Conservation (phyloP, 2,797 vertebrate species). For the Knipowitschia caucasica region DNA sequence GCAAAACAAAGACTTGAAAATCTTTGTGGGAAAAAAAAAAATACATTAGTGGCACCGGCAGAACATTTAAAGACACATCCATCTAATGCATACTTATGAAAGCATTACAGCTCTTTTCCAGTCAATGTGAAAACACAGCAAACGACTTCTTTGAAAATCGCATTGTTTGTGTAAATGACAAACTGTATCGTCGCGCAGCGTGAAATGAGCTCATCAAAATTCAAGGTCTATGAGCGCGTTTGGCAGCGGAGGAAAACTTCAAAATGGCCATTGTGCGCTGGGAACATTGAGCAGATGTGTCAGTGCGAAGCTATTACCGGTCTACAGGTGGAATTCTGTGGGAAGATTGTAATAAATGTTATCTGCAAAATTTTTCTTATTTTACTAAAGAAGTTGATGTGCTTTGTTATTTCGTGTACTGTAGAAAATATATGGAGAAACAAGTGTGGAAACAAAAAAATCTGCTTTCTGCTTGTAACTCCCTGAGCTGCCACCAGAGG, state of each 20-base stretch:
- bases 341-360: too few relatives aligned
- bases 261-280: constrained; percentile 57
- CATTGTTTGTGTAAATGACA: constrained; percentile 60
- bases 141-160: constrained; percentile 58
- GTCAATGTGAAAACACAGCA: constrained; percentile 55
- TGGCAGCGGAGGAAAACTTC: constrained; percentile 59
- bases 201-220: constrained; percentile 73
- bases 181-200: constrained; percentile 57
- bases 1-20: constrained; percentile 10
- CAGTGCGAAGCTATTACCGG: constrained; percentile 62
- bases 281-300: constrained; percentile 59
- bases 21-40: constrained; percentile 24
- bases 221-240: constrained; percentile 62
- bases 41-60: constrained; percentile 55
- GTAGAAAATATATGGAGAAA: too few relatives aligned
- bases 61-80: constrained; percentile 54
- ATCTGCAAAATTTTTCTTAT: too few relatives aligned
- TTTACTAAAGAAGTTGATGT: too few relatives aligned
- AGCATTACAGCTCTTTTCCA: constrained; percentile 57
- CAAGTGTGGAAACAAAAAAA: too few relatives aligned
- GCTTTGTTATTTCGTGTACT: too few relatives aligned
- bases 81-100: constrained; percentile 56
- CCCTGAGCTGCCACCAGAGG: too few relatives aligned
- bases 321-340: constrained; percentile 66
- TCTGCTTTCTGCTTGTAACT: too few relatives aligned